Evolutionary conservation across 1,140 invertebrate species (phyloP), one percentile per base, ranked within the genome.

Genomic region (Plectrocnemia conspersa): DNA sequence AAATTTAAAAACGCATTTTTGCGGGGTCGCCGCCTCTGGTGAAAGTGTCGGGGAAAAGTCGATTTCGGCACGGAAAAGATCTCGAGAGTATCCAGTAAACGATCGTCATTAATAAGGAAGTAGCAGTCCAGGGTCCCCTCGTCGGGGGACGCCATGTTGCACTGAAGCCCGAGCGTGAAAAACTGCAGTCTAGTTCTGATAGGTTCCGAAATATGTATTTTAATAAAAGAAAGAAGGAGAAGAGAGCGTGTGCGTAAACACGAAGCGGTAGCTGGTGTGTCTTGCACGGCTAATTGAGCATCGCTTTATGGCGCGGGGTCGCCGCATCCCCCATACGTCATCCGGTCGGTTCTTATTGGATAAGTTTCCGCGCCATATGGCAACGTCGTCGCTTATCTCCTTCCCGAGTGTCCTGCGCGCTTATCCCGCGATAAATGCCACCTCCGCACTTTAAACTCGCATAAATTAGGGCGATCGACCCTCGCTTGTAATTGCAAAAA

Each of bases 311-410:
- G 27, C n/a, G n/a, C 27, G n/a, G 6, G n/a, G 15, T 7, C 36
- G 22, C 11, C 33, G 21, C n/a, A n/a, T 13, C 45, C 21, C 25
- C 52, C 50, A 61, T 61, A 50, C 54, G 54, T 61, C 59, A 61
- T 56, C 48, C 54, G 44, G 54, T 57, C 52, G 33, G 36, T 61
- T 57, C 54, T 61, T 61, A 61, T 61, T 61, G 59, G 59, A 61
- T 61, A 61, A 61, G 59, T 61, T 61, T 61, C 59, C 59, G 29
- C 54, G 40, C 59, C 59, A 61, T 61, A 45, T 61, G 59, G 54
- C 54, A 35, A 23, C 54, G 23, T 32, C 40, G 45, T 11, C 18
- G 38, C 56, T 53, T 58, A 58, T 58, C 56, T 53, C 24, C 9
- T 15, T 32, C 2, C 23, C 38, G 29, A 7, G 52, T 38, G 45